Evolutionary conservation across 2,888 invertebrate genomes (phyloP), one percentile per base, ranked within the genome.

Genomic region (Polylopha cassiicola): DNA sequence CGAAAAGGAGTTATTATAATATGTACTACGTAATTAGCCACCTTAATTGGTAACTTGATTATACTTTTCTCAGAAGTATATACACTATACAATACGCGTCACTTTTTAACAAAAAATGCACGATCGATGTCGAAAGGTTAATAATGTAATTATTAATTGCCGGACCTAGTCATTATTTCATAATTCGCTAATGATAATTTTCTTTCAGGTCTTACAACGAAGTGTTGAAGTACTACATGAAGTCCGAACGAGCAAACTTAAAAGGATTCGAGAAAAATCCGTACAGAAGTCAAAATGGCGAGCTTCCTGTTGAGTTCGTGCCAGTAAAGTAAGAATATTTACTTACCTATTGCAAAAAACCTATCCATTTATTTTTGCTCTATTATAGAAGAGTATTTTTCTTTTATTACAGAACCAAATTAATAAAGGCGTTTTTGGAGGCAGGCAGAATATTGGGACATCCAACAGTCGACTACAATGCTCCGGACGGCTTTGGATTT

Each of bases 401-500:
- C 14, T 37, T 43, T 34, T 28, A 37, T 69, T 73, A 32, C 74
- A 85, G 82, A 47, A 79, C 84, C 2, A 74, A 69, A 53, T 50
- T 84, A 45, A 44, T 69, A 3, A 58, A 65, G 20, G 85, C 89
- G 0, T 91, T 89, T 61, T 65, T 91, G 1, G 75, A 87, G 46
- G 90, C 90, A 1, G 90, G 90, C 2, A 81, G 87, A 58, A 81
- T 90, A 59, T 84, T 90, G 18, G 93, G 93, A 0, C 89, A 90
- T 61, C 80, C 85, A 0, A 88, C 89, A 27, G 81, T 90, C 6
- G 94, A 94, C 61, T 91, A 92, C 61, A 92, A 92, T 55, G 86
- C 88, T 16, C 82, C 84, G 1, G 71, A 87, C 3, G 87, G 88
- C 53, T 58, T 90, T 48, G 92, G 92, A 2, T 91, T 90, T 16